Base-by-base conservation (phyloP, 2,797 vertebrate species). In the Enteromius anoplus region DNA sequence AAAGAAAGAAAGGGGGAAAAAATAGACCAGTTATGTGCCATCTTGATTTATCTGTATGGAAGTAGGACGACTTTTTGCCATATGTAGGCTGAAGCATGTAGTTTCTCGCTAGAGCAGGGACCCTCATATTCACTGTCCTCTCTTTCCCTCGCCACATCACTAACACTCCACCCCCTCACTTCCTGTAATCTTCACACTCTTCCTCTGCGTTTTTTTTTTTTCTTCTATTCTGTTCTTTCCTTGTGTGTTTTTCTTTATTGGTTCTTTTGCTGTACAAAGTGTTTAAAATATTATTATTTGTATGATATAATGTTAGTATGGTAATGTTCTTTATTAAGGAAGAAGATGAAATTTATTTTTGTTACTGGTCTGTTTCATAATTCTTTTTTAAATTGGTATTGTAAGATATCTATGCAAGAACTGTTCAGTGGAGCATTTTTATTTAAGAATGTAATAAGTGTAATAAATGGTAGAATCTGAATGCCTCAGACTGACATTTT, bases 321-420 rank as follows among this genome's bases (percentile, higher is more conserved):
- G 97, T 96, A 96, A 98, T 97, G 98, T 98, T 97, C 97, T 98
- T 97, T 98, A 98, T 98, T 98, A 97, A 98, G 96, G 96, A 97
- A 97, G 96, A 97, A 96, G 95, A 97, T 96, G 93, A 97, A 96
- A 93, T 98, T 98, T 99, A 98, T 99, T 99, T 98, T 99, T 98
- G 97, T 98, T 98, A 99, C 97, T 90, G 95, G 97, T 98, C 97
- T 98, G 97, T 98, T 98, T 98, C 97, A 97, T 98, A 99, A 99
- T 98, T 98, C 96, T 98, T 99, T 99, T 98, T 97, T 97, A 98
- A 98, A 98, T 99, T 98, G 97, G 97, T 99, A 99, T 99, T 99
- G 98, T 99, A 99, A 99, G 97, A 98, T 99, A 98, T 99, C 98
- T 99, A 99, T 99, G 98, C 98, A 99, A 99, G 97, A 97, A 97